Conservation (phyloP, 2,113 vertebrate genomes). For the Microtus pennsylvanicus region DNA sequence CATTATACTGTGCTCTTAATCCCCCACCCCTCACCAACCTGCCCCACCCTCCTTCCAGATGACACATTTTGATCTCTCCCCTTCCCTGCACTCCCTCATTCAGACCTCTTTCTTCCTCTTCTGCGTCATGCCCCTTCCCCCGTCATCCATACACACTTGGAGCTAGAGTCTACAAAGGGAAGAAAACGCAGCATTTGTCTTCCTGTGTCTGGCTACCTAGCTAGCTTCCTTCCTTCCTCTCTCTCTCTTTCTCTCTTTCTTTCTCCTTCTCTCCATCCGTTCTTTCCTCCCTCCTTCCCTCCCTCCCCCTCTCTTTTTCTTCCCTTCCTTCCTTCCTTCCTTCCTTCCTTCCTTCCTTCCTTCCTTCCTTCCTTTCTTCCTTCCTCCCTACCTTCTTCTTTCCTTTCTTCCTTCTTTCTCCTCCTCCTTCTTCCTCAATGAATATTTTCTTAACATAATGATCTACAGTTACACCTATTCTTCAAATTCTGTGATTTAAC, state of each 20-base stretch:
- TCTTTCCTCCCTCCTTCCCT: no score
- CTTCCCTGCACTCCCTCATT: background rate
- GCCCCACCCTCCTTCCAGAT: background rate
- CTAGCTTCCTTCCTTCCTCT: no score
- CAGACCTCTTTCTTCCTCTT: no score
- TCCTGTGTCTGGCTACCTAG: background rate
- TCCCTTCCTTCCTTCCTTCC: rapidly evolving
- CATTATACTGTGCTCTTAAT: background rate
- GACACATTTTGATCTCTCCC: background rate
- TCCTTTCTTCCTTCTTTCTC: no score
- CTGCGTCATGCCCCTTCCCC: background rate
- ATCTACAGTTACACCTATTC: background rate
- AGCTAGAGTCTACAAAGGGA: background rate
- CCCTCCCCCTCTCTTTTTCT: rapidly evolving
- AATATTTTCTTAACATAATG: background rate
- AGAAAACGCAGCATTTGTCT: background rate
- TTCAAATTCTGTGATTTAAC: background rate
- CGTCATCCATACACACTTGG: background rate
- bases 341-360: rapidly evolving
- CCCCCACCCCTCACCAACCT: background rate
- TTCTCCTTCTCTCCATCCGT: rapidly evolving
- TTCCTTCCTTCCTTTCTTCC: no score
- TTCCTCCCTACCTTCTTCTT: no score
- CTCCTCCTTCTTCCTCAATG: background rate
- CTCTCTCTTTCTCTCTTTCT: background rate